A percentile compares a stretch with the other conserved stretches of the same genome.
Conservation (phyloP, 2,113 vertebrate genomes). For the Atherinomorus stipes region DNA sequence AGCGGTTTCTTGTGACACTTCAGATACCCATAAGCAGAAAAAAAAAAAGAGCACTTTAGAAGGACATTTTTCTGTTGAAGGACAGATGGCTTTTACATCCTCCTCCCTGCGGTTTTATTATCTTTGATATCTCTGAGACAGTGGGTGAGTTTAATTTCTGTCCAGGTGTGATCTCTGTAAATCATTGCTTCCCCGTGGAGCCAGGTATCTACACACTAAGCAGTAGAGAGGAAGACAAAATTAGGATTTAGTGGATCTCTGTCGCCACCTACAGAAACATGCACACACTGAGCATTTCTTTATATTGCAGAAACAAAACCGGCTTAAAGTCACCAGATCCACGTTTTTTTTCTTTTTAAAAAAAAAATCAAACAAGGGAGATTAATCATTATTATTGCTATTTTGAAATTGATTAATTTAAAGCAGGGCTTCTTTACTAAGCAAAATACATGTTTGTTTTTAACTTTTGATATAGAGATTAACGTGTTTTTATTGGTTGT, state of each 20-base stretch:
- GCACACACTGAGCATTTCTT: background rate
- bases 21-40: background rate
- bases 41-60: background rate
- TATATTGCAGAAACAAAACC: too few species aligned
- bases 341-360: too few species aligned
- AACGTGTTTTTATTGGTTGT: background rate
- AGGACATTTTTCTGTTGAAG: background rate
- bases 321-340: background rate
- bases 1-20: background rate
- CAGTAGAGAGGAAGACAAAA: background rate
- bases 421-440: too few species aligned
- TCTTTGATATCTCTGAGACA: background rate
- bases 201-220: constrained; percentile 25
- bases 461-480: background rate
- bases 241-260: constrained; percentile 54
- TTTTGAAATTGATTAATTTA: background rate
- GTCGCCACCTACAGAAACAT: constrained; percentile 70
- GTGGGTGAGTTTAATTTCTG: constrained; percentile 41
- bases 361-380: background rate
- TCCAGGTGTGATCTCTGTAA: constrained; percentile 21
- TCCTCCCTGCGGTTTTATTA: constrained; percentile 21
- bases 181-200: constrained; percentile 39
- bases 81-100: constrained; percentile 4
- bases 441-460: too few species aligned
- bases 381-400: background rate